Percentiles rank a stretch among this genome's conserved stretches.
These are phyloP conservation scores for Azemiops feae DNA, from an alignment of 2,113 vertebrate species.

Conservation along the genomic window DNA sequence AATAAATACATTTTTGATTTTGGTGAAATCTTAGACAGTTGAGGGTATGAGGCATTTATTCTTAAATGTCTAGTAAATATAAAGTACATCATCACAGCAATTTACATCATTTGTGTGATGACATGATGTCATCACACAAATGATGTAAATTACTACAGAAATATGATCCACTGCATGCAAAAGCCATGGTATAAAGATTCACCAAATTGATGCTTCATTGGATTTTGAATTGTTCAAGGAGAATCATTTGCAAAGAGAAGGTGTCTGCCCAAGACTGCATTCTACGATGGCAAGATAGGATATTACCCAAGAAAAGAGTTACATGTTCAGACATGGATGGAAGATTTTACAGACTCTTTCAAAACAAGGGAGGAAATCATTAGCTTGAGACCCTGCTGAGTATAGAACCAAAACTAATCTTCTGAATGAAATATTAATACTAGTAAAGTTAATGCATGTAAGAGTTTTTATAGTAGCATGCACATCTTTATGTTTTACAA, in stretches of 20 bases:
- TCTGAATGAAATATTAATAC: slow-evolving; percentile 63
- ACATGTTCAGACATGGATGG: slow-evolving; percentile 27
- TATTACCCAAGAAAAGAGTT: neutral
- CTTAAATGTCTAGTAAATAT: neutral
- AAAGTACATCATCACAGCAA: neutral
- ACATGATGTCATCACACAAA: neutral
- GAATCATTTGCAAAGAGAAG: neutral
- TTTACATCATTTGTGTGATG: neutral
- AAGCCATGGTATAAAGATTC: neutral
- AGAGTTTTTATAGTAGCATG: slow-evolving; percentile 30
- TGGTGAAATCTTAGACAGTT: neutral
- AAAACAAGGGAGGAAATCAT: slow-evolving; percentile 17
- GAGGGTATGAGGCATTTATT: neutral
- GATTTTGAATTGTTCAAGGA: neutral
- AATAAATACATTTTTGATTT: neutral
- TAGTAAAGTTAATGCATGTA: slow-evolving; percentile 51
- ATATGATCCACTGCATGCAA: neutral
- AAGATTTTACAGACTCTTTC: slow-evolving; percentile 40
- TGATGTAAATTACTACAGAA: neutral
- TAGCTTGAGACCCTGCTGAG: slow-evolving; percentile 18
- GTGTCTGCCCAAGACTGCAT: neutral
- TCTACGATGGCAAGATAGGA: neutral
- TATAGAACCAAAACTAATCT: slow-evolving; percentile 39
- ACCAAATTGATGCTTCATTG: neutral
- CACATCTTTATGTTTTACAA: slow-evolving; percentile 27